phyloP scores from a whole-genome alignment of 2,888 invertebrate species.

The Dryocosmus kuriphilus region DNA sequence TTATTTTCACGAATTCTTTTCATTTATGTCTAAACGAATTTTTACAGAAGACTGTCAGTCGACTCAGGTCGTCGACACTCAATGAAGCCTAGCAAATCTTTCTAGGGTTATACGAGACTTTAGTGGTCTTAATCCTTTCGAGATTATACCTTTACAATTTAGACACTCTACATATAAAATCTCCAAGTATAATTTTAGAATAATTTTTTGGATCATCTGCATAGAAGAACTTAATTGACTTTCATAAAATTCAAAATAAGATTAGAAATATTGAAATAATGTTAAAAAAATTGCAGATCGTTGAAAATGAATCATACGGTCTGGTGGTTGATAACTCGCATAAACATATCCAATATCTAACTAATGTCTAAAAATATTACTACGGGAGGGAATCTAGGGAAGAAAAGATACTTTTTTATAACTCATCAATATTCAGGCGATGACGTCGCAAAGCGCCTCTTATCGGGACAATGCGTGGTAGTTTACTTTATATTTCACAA shows the following conservation, averaged over 20 bases:
- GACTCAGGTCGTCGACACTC: slow-evolving; percentile 67
- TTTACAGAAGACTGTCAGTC: slow-evolving; percentile 37
- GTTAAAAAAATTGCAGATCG: too few relatives aligned
- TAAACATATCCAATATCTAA: slow-evolving; percentile 21
- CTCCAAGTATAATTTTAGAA: too few relatives aligned
- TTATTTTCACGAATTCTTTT: too few relatives aligned
- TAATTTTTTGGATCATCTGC: too few relatives aligned
- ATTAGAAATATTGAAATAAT: too few relatives aligned
- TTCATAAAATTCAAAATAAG: too few relatives aligned
- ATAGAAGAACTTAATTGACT: too few relatives aligned
- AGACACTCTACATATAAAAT: neutral
- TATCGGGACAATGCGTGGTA: slow-evolving; percentile 64
- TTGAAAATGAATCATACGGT: too few relatives aligned
- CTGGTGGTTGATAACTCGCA: neutral
- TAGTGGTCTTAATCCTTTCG: slow-evolving; percentile 61
- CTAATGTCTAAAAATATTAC: slow-evolving; percentile 7
- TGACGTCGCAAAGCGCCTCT: slow-evolving; percentile 54
- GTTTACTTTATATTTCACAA: slow-evolving; percentile 71
- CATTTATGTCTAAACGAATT: neutral
- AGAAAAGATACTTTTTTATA: slow-evolving; percentile 78
- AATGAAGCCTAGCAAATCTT: slow-evolving; percentile 64
- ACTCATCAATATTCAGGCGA: slow-evolving; percentile 66
- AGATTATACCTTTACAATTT: slow-evolving; percentile 62
- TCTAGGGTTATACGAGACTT: slow-evolving; percentile 61
- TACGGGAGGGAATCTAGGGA: slow-evolving; percentile 78